phyloP scores from a whole-genome alignment of 2,888 invertebrate genomes.

The Celastrina argiolus region DNA sequence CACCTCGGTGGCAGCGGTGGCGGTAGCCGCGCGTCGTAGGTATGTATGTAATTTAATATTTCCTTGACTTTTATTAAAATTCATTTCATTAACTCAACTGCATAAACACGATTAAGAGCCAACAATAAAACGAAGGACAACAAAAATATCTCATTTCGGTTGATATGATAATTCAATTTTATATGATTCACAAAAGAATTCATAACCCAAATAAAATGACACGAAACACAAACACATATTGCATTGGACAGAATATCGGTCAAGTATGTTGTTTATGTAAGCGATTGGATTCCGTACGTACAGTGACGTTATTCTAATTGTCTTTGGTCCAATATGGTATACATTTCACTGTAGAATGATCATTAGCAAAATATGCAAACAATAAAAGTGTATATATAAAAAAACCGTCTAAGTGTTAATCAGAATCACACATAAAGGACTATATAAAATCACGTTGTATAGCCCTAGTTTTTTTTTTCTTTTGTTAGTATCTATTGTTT shows the following conservation, averaged over 20 bases:
- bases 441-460: too few species aligned
- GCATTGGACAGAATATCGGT: conserved; percentile 5
- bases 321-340: not conserved
- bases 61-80: not conserved
- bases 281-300: not conserved
- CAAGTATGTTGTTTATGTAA: not conserved
- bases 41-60: not conserved
- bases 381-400: too few species aligned
- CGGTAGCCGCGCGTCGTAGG: too few species aligned
- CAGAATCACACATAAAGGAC: too few species aligned
- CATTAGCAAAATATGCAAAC: too few species aligned
- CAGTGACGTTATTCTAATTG: not conserved
- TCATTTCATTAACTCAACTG: not conserved
- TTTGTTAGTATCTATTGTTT: too few species aligned
- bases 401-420: too few species aligned
- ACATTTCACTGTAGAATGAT: too few species aligned
- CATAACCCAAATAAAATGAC: conserved; percentile 5
- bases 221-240: not conserved
- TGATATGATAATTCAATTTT: conserved; percentile 11
- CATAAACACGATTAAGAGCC: not conserved
- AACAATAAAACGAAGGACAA: not conserved
- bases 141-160: conserved; percentile 11
- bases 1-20: too few species aligned
- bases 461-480: too few species aligned
- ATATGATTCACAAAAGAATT: conserved; percentile 9